Evolutionary conservation across 1,140 invertebrate species (phyloP).

Genomic region (Drosophila miranda): DNA sequence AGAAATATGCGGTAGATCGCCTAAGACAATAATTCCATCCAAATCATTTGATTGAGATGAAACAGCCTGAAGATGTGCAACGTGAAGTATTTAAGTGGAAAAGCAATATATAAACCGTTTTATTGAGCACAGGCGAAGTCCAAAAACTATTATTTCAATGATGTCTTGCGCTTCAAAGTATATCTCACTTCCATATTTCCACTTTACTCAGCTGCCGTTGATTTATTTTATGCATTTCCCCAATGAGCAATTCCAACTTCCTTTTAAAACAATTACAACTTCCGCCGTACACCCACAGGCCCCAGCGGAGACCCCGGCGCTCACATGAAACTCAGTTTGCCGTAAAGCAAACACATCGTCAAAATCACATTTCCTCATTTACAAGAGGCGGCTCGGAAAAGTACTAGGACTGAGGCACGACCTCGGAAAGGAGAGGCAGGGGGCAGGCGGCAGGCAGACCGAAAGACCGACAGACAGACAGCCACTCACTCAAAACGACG

Average conservation of each 20-base stretch:
- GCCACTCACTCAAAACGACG: conserved; percentile 74
- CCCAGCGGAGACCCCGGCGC: not conserved
- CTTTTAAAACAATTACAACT: conserved; percentile 80
- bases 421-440: not conserved
- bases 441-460: no score
- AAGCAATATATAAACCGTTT: no score
- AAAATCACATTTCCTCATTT: conserved; percentile 76
- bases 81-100: no score
- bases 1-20: no score
- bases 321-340: conserved; percentile 34
- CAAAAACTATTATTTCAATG: no score
- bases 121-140: no score
- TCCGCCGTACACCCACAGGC: conserved; percentile 35
- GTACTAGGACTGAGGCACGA: no score
- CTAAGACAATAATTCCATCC: no score
- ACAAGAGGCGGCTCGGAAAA: conserved; percentile 7
- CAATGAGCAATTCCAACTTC: conserved; percentile 73
- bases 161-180: no score
- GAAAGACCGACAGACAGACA: not conserved
- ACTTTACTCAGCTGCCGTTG: conserved; percentile 30
- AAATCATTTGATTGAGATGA: no score
- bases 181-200: conserved; percentile 1
- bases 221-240: conserved; percentile 76
- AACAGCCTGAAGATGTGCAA: no score
- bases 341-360: conserved; percentile 79